Conservation (phyloP, 1,140 invertebrate genomes). For the Aphis craccivora region DNA sequence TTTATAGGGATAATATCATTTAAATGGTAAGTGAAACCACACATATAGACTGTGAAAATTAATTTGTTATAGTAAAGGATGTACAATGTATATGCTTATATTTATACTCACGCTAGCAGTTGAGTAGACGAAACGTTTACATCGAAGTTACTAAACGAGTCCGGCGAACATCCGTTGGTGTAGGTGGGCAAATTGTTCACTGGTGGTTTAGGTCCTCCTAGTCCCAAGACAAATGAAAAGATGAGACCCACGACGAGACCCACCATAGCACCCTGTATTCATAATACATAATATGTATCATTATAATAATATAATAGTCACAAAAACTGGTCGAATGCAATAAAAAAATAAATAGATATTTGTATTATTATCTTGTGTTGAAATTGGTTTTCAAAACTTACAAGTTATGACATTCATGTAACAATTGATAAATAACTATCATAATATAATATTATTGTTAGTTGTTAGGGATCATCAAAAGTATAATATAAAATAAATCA, state of each 20-base stretch:
- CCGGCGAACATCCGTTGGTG: conserved; percentile 6
- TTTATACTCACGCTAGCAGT: not conserved
- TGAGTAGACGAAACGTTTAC: not conserved
- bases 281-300: not conserved
- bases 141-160: not conserved
- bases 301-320: not conserved
- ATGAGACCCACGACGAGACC: conserved; percentile 73
- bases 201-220: conserved; percentile 79
- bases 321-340: not conserved
- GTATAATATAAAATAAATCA: too few relatives aligned
- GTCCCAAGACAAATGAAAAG: conserved; percentile 84
- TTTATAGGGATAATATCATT: too few relatives aligned
- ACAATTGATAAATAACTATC: too few relatives aligned
- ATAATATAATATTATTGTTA: too few relatives aligned
- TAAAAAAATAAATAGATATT: not conserved
- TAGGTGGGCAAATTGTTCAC: conserved; percentile 60
- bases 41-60: too few relatives aligned
- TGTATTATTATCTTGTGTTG: too few relatives aligned
- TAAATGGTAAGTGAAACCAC: too few relatives aligned
- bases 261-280: conserved; percentile 70
- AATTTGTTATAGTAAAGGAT: too few relatives aligned
- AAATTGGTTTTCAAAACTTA: too few relatives aligned
- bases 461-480: too few relatives aligned
- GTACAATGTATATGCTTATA: too few relatives aligned
- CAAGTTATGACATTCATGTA: too few relatives aligned